A percentile compares a stretch with the other conserved stretches of the same genome.
These are phyloP conservation scores for Bacillus rossius DNA, from an alignment of 1,140 invertebrate species.

Conservation along the genomic window DNA sequence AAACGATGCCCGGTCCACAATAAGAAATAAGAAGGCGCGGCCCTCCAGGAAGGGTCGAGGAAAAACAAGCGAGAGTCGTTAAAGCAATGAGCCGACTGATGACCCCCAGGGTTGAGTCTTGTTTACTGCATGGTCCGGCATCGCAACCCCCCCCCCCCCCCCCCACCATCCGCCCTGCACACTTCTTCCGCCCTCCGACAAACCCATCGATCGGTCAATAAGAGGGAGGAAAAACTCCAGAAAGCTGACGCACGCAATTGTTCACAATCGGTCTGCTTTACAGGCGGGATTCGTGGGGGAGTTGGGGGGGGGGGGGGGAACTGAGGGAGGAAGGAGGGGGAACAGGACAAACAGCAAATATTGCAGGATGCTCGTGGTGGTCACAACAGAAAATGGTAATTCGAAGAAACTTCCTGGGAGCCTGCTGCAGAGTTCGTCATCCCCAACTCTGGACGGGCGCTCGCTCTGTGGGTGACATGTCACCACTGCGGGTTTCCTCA, in stretches of 20 bases:
- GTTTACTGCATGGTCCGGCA: neutral
- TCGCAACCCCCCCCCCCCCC: neutral
- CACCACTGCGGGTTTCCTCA: no score
- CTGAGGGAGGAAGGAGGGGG: neutral
- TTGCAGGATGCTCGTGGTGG: no score
- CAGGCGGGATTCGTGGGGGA: neutral
- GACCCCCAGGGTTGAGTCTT: neutral
- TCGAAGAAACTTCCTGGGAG: no score
- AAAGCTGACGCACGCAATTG: slow-evolving; percentile 1
- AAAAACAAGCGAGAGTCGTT: slow-evolving; percentile 4
- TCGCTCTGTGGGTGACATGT: no score
- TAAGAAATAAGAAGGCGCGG: neutral
- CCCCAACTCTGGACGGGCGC: no score
- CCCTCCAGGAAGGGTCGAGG: no score
- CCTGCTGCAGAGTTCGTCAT: no score
- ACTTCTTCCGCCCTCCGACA: neutral
- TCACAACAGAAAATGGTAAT: no score
- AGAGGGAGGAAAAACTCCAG: neutral
- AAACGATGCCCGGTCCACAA: neutral
- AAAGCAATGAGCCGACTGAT: slow-evolving; percentile 1
- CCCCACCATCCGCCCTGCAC: no score
- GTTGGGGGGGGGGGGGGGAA: neutral
- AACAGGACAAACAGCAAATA: neutral
- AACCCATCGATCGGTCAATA: neutral
- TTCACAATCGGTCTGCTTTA: neutral